Percentiles rank a stretch among this genome's conserved stretches.
These are phyloP conservation scores for Melanaphis sacchari DNA, from an alignment of 1,140 invertebrate species.

Conservation along the genomic window DNA sequence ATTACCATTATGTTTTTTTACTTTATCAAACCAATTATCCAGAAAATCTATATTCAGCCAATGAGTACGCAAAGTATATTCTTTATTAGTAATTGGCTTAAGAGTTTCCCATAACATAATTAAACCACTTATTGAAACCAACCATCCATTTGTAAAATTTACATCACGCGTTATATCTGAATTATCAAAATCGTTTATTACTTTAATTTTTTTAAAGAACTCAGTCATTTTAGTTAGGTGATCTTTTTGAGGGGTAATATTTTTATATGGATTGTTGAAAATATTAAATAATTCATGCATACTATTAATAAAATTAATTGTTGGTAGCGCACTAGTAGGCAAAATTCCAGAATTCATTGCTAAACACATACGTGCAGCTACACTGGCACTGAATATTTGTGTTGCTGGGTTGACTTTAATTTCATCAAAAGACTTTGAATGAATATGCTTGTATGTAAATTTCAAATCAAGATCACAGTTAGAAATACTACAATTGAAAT, in stretches of 20 bases:
- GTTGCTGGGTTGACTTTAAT: too few species aligned
- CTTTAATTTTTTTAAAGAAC: neutral
- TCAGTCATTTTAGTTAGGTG: neutral
- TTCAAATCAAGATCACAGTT: neutral
- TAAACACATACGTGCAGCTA: neutral
- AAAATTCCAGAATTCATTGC: neutral
- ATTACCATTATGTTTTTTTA: too few species aligned
- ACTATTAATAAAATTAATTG: neutral
- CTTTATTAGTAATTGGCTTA: neutral
- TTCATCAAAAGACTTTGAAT: neutral
- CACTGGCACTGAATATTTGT: neutral
- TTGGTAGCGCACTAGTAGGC: neutral
- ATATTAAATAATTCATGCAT: constrained; percentile 11
- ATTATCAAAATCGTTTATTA: too few species aligned
- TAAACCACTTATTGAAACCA: neutral
- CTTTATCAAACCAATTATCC: too few species aligned
- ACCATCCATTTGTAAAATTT: neutral
- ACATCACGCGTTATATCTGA: neutral
- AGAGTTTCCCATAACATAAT: neutral
- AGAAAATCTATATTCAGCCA: too few species aligned
- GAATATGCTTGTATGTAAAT: neutral
- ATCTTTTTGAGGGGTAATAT: neutral
- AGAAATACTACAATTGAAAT: too few species aligned
- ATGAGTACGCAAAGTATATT: too few species aligned
- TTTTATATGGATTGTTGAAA: neutral